phyloP scores from a whole-genome alignment of 2,797 vertebrate species.

The Hemitrygon akajei region DNA sequence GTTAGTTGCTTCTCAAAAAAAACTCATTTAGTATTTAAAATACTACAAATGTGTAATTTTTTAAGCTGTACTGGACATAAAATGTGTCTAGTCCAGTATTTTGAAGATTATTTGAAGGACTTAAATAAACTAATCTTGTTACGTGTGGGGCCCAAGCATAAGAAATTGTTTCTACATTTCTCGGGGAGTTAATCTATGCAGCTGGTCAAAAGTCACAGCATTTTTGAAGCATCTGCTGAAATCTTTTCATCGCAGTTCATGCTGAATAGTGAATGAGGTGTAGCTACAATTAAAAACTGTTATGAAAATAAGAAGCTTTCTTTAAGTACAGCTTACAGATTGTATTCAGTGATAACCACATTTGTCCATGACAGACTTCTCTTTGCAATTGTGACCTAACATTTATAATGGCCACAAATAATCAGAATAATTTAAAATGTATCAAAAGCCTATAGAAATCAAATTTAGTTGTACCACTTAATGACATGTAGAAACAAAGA shows the following conservation, averaged over 20 bases:
- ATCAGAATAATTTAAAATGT: constrained; percentile 50
- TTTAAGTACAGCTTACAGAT: constrained; percentile 44
- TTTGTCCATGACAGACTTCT: constrained; percentile 52
- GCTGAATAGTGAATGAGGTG: constrained; percentile 46
- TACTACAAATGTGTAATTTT: neutral
- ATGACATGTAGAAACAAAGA: constrained; percentile 56
- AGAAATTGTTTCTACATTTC: constrained; percentile 46
- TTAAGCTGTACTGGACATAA: neutral
- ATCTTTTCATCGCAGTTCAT: constrained; percentile 54
- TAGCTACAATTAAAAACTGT: constrained; percentile 44
- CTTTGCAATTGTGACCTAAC: constrained; percentile 46
- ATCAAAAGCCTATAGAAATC: constrained; percentile 51
- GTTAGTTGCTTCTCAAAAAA: too few species aligned
- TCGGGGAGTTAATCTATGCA: constrained; percentile 56
- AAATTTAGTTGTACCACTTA: constrained; percentile 42
- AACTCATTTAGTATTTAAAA: too few species aligned
- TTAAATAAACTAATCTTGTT: constrained; percentile 22
- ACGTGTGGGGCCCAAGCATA: neutral
- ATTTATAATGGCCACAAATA: constrained; percentile 55
- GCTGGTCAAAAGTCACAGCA: constrained; percentile 49
- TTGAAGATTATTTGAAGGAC: neutral
- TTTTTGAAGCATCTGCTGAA: constrained; percentile 47
- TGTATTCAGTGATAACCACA: constrained; percentile 36
- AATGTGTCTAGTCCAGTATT: neutral
- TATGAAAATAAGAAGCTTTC: constrained; percentile 45